Evolutionary conservation across 2,797 vertebrate genomes (phyloP), one percentile per base, ranked within the genome.

Genomic region (Aythya fuligula): DNA sequence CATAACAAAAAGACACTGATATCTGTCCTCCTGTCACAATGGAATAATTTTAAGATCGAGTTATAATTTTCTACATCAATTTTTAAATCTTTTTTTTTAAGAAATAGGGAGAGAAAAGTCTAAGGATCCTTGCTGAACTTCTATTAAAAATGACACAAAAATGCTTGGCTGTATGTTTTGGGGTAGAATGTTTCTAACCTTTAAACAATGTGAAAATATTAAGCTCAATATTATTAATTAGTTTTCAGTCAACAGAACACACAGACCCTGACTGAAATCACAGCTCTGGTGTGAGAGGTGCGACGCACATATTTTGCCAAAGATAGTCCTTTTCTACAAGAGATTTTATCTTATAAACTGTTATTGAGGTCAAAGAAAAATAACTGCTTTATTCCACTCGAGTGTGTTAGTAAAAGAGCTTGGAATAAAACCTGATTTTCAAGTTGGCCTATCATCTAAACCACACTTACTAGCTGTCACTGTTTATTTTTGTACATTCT

Each of bases 1-100:
- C 76, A 89, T 93, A 97, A 96, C 94, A 96, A 93, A 97, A 95
- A 97, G 80, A 94, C 51, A 73, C 49, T 20, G 84, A 94, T 91
- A 96, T 93, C 80, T 76, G 53, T 96, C 95, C 95, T 96, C 85
- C 81, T 93, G 90, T 94, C 91, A 96, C 76, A 72, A 41, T 82
- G 67, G 77, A 61, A 82, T 92, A 73, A 75, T 96, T 95, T 80
- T 84, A 94, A 95, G 95, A 94, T 94, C 2, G 24, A 82, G 66
- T 88, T 93, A 82, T 92, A 95, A 93, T 95, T 94, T 96, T 83
- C 61, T 85, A 72, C 61, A 91, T 90, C 78, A 81, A 89, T 94
- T 96, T 97, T 96, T 53, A 84, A 92, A 62, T 45, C 34, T 74
- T 83, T 87, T 43, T 43, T 43, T 88, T 90, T 95, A 64, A 85